These are phyloP conservation scores for Ormyrus labotus DNA, from an alignment of 2,888 invertebrate species.

Conservation along the genomic window DNA sequence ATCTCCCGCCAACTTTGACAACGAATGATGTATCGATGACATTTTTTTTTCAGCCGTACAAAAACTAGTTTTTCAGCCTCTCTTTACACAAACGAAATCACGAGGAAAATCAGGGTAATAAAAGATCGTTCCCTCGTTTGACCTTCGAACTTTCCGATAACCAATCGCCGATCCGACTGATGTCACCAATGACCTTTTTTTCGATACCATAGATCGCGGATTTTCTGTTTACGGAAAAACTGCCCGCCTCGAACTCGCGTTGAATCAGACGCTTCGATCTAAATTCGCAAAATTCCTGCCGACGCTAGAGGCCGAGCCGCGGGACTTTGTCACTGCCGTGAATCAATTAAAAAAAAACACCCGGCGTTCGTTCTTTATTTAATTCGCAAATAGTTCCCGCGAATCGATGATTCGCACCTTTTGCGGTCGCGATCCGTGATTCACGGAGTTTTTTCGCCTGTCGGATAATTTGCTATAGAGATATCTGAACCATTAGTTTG, in stretches of 20 bases:
- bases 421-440: neutral
- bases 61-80: no score
- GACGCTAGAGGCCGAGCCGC: neutral
- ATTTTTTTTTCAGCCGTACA: no score
- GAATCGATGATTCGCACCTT: conserved; percentile 3
- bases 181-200: neutral
- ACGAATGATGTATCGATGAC: no score
- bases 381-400: conserved; percentile 1
- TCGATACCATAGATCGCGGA: neutral
- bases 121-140: no score
- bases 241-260: neutral
- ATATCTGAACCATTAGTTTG: neutral
- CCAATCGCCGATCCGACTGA: neutral
- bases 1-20: no score
- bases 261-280: conserved; percentile 24
- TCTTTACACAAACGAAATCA: neutral
- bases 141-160: no score
- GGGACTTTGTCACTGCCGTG: neutral
- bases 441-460: conserved; percentile 1
- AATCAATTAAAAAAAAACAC: neutral
- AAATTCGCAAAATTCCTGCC: conserved; percentile 27
- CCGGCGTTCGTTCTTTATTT: neutral
- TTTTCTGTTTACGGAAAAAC: conserved; percentile 16
- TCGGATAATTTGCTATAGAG: neutral
- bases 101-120: neutral